Conservation (phyloP, 2,888 invertebrate species). For the Ectropis crepuscularia region DNA sequence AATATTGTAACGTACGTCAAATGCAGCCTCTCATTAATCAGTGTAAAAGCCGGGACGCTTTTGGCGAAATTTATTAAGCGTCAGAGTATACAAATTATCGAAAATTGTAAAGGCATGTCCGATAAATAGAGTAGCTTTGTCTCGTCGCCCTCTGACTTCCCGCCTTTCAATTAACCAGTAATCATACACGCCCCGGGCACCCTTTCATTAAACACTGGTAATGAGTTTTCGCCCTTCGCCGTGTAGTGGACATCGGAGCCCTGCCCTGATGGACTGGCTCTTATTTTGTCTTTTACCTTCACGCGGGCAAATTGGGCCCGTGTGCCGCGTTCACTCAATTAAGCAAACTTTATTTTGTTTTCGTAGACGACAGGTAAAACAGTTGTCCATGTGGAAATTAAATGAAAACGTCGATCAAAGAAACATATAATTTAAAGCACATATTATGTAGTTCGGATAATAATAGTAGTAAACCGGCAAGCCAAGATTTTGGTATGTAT, state of each 20-base stretch:
- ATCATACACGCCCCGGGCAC: conserved; percentile 80
- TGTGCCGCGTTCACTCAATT: conserved; percentile 60
- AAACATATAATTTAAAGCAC: too few species aligned
- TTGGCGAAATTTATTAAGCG: conserved; percentile 19
- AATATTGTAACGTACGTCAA: conserved; percentile 31
- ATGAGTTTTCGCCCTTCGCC: conserved; percentile 82
- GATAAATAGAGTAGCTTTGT: conserved; percentile 71
- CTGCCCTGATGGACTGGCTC: conserved; percentile 66
- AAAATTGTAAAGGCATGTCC: conserved; percentile 45
- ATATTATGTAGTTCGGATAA: too few species aligned
- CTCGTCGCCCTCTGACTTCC: conserved; percentile 73
- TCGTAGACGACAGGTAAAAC: conserved; percentile 2
- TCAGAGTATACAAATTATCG: conserved; percentile 32
- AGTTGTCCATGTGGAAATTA: not conserved
- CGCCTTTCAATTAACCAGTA: conserved; percentile 82
- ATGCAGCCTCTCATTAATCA: conserved; percentile 36
- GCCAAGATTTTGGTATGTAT: too few species aligned
- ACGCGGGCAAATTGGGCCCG: conserved; percentile 62
- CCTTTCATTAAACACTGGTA: conserved; percentile 81
- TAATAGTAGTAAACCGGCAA: too few species aligned
- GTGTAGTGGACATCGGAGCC: conserved; percentile 79
- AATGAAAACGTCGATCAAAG: not conserved
- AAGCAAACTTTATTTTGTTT: conserved; percentile 34
- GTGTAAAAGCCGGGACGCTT: conserved; percentile 24
- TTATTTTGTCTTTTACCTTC: conserved; percentile 70